Conservation (phyloP, 2,113 vertebrate genomes). For the Terrapene triunguis region DNA sequence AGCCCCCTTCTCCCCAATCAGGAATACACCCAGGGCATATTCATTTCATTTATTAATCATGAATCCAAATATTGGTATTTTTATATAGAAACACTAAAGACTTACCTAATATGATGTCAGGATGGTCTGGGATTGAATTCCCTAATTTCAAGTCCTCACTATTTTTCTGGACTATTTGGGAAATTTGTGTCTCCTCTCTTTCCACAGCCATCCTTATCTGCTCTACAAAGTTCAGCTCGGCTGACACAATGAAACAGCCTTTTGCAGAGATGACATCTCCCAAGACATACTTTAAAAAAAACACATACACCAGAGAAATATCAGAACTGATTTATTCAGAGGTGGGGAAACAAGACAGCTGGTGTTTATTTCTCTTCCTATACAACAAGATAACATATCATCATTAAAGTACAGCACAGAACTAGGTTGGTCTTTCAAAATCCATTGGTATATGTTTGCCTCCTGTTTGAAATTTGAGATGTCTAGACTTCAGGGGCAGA, state of each 20-base stretch:
- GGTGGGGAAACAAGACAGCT: background rate
- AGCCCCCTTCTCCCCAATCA: background rate
- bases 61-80: background rate
- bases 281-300: background rate
- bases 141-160: background rate
- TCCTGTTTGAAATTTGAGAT: background rate
- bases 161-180: background rate
- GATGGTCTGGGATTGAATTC: background rate
- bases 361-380: background rate
- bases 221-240: background rate
- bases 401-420: background rate
- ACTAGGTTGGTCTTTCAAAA: background rate
- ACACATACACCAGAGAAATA: background rate
- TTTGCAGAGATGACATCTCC: accelerated
- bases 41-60: slow-evolving; percentile 30
- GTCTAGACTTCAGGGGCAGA: background rate
- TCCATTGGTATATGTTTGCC: background rate
- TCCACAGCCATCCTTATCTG: background rate
- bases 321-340: background rate
- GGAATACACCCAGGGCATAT: background rate
- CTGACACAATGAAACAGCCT: background rate
- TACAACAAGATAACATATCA: background rate
- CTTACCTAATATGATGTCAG: background rate
- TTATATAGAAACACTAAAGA: background rate
- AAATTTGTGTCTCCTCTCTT: background rate